These are phyloP conservation scores for Himalopsyche tibetana DNA, from an alignment of 2,888 invertebrate genomes.

Conservation along the genomic window DNA sequence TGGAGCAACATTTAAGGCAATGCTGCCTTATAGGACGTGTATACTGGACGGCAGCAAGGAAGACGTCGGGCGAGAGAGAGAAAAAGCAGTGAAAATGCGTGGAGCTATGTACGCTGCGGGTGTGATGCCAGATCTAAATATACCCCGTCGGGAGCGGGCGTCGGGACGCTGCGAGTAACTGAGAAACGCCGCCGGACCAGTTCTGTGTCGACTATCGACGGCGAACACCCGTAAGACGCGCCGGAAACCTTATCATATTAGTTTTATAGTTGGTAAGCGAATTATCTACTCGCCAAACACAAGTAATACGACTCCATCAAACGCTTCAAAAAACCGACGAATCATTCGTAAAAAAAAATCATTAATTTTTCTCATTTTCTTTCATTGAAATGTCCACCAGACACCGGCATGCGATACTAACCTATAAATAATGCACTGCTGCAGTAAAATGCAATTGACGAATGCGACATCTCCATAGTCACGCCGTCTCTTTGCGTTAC, in stretches of 20 bases:
- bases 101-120: slow-evolving; percentile 45
- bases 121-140: slow-evolving; percentile 73
- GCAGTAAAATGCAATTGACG: slow-evolving; percentile 49
- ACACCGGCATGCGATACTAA: slow-evolving; percentile 60
- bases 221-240: slow-evolving; percentile 70
- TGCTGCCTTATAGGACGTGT: slow-evolving; percentile 50
- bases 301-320: slow-evolving; percentile 42
- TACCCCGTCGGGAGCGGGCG: slow-evolving; percentile 68
- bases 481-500: slow-evolving; percentile 37
- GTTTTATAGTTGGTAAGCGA: slow-evolving; percentile 62
- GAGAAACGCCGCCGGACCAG: slow-evolving; percentile 70
- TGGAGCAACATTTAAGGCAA: slow-evolving; percentile 52
- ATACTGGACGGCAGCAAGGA: background rate
- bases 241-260: slow-evolving; percentile 66
- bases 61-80: slow-evolving; percentile 43
- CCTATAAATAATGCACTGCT: slow-evolving; percentile 59
- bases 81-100: slow-evolving; percentile 38
- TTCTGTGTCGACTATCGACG: slow-evolving; percentile 70
- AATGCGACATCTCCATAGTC: background rate
- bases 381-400: slow-evolving; percentile 5
- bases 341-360: slow-evolving; percentile 37
- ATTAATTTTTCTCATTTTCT: slow-evolving; percentile 3
- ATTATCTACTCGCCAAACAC: slow-evolving; percentile 41
- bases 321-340: slow-evolving; percentile 46
- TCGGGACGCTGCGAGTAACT: slow-evolving; percentile 68